Base-by-base conservation (phyloP, 2,113 vertebrate species). In the Gambusia affinis region DNA sequence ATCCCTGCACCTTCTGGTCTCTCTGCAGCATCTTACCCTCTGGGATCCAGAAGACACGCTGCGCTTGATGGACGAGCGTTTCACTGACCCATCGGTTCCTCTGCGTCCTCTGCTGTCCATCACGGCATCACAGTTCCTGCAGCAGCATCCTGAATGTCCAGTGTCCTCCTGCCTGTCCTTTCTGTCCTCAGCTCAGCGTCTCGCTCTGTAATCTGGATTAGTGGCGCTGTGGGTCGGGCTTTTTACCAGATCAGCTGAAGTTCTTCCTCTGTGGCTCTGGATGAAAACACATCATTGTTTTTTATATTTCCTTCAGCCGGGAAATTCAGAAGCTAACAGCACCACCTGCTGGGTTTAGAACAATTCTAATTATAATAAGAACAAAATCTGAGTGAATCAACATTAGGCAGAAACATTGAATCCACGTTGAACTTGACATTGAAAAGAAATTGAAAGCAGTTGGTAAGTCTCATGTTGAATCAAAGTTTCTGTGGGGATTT, bases 181-280 rank as follows among this genome's bases (percentile, higher is more conserved):
- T 24, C 33, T 4, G 31, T 33, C 35, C 30, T 61, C 35, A 28
- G 27, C 78, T 64, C 70, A 60, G 60, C 44, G 3, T 76, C 57
- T 67, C 68, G 82, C 78, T 47, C 35, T 79, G 88, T 86, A 96
- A 97, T 96, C 97, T 93, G 96, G 95, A 96, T 96, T 99, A 99
- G 96, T 95, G 95, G 94, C 76, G 88, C 90, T 90, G 88, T 82
- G 89, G 94, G 91, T 83, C 69, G 86, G 86, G 89, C 88, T 95
- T 95, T 95, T 95, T 92, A 95, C 95, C 95, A 95, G 95, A 37
- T 37, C 35, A 37, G 35, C 95, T 95, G 42, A 72, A 66, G 14
- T 54, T 37, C 12, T 4, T 0, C 37, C 30, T 8, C 11, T 39
- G 24, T 8, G 6, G 22, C 33, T 66, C 14, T n/a, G 3, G 22